Percentiles rank a stretch among this genome's conserved stretches.
These are phyloP conservation scores for Sitobion miscanthi DNA, from an alignment of 1,140 invertebrate species.

Conservation along the genomic window DNA sequence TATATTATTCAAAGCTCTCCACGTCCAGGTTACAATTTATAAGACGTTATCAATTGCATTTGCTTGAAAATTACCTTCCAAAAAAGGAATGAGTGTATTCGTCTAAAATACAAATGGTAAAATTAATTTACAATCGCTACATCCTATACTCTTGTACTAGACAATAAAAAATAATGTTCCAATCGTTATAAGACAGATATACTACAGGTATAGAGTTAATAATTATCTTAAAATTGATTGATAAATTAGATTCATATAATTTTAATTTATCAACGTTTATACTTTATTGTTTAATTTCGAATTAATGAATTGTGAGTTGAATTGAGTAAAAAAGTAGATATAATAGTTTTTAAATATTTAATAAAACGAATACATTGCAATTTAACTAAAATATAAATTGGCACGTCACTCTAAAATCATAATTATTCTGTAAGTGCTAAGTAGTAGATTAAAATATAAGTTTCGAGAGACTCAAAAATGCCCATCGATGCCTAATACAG, in stretches of 20 bases:
- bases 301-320: not conserved
- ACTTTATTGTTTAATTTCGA: not conserved
- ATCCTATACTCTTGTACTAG: not conserved
- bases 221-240: not conserved
- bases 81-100: not conserved
- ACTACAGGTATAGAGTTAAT: not conserved
- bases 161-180: not conserved
- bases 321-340: not conserved
- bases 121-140: not conserved
- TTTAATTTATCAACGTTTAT: not conserved
- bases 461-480: not conserved
- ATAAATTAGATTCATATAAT: not conserved
- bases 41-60: not conserved
- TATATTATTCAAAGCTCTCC: not conserved
- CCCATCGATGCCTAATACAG: not conserved
- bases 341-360: not conserved
- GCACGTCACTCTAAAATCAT: not conserved
- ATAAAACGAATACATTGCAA: not conserved
- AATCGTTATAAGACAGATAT: not conserved
- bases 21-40: not conserved
- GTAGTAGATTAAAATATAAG: not conserved
- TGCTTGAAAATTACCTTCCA: not conserved
- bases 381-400: not conserved
- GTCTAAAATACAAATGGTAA: not conserved
- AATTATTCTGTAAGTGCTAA: not conserved